A percentile compares a stretch with the other conserved stretches of the same genome.
Evolutionary conservation across 2,113 vertebrate genomes (phyloP).

Genomic region (Paramisgurnus dabryanus): DNA sequence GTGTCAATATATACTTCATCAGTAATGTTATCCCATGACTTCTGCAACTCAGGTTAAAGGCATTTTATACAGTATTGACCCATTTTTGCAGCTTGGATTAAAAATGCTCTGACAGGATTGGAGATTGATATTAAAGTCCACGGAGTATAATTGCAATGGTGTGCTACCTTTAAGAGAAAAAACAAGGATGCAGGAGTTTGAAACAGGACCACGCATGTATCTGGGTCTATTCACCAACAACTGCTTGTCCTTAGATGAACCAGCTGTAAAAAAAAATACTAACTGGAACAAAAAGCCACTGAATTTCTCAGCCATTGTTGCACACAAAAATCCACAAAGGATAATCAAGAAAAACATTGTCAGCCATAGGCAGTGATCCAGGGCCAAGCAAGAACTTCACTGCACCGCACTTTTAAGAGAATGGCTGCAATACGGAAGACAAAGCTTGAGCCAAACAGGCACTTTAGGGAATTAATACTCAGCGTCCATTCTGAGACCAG

Average conservation of each 20-base stretch:
- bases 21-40: too few relatives aligned
- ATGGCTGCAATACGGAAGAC: not conserved
- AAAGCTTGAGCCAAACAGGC: not conserved
- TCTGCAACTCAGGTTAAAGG: too few relatives aligned
- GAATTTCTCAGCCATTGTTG: not conserved
- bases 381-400: not conserved
- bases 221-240: not conserved
- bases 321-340: too few relatives aligned
- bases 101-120: too few relatives aligned
- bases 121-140: too few relatives aligned
- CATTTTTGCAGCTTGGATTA: too few relatives aligned
- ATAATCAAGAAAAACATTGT: not conserved
- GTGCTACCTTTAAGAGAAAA: too few relatives aligned
- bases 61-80: too few relatives aligned
- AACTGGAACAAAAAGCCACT: slow-evolving; percentile 6
- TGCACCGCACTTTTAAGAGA: not conserved
- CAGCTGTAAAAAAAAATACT: not conserved
- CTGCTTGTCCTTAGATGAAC: not conserved
- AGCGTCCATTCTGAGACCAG: not conserved
- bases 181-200: too few relatives aligned
- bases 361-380: too few relatives aligned
- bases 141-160: too few relatives aligned
- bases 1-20: too few relatives aligned
- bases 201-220: not conserved
- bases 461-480: slow-evolving; percentile 27